Evolutionary conservation across 2,888 invertebrate genomes (phyloP), one percentile per base, ranked within the genome.

Genomic region (Neria commutata): DNA sequence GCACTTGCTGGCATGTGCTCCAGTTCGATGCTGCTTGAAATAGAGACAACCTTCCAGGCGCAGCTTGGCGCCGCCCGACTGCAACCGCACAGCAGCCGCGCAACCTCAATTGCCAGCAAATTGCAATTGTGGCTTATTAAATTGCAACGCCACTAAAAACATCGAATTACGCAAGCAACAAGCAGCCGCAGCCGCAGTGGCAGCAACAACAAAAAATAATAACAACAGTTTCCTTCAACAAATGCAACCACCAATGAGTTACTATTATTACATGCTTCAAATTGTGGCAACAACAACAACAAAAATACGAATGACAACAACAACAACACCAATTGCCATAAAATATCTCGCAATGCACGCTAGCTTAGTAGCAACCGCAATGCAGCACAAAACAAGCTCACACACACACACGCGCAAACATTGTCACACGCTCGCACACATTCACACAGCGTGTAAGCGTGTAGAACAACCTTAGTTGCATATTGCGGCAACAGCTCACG

Each of bases 381-480:
- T n/a, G n/a, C n/a, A n/a, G n/a, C n/a, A n/a, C n/a, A n/a, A n/a
- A n/a, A 48, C 33, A 40, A 23, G 49, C 46, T 23, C 33, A 54
- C 48, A 24, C 45, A 37, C 37, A 26, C 23, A 42, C 25, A 37
- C 42, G 23, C 16, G 14, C 48, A 24, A 37, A 26, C 40, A 37
- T 24, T 10, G 29, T 34, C 34, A 51, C 23, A 19, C 16, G n/a
- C 49, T 42, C 17, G n/a, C 29, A 54, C 24, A 21, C 29, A 26
- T 25, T 34, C 21, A 26, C 45, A 58, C 34, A 61, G 60, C 60
- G 61, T 61, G 60, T 53, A 48, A 54, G 62, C 61, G 61, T 58
- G 48, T 51, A 50, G 34, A 47, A 46, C 25, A 54, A 62, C 61
- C 62, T 62, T 62, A 62, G 62, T 62, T 62, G 57, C 62, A n/a